Evolutionary conservation across 2,797 vertebrate species (phyloP).

Genomic region (Odontamblyopus lacepedii): DNA sequence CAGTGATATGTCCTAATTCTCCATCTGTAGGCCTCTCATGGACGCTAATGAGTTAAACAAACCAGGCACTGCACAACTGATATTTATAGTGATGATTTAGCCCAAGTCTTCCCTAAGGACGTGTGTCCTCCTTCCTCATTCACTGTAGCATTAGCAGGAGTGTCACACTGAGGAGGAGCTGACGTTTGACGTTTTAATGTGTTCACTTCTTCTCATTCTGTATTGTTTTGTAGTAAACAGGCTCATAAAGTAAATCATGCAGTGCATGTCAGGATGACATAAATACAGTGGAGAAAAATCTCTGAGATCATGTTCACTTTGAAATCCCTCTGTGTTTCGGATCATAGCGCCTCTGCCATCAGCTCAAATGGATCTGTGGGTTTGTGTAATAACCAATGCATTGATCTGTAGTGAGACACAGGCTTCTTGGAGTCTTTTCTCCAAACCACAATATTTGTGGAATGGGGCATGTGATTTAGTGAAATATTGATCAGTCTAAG

Average conservation of each 20-base stretch:
- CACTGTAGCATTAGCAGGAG: conserved; percentile 49
- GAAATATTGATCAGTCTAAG: conserved; percentile 43
- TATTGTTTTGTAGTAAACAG: neutral
- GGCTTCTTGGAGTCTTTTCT: conserved; percentile 4
- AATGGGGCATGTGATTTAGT: conserved; percentile 31
- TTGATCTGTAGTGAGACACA: conserved; percentile 26
- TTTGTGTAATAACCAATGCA: conserved; percentile 9
- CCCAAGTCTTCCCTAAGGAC: conserved; percentile 60
- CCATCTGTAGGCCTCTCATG: conserved; percentile 8
- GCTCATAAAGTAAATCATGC: neutral
- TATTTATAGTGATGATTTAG: conserved; percentile 70
- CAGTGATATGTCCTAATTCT: neutral
- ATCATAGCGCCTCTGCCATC: conserved; percentile 19
- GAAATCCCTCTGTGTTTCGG: conserved; percentile 40
- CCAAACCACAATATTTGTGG: conserved; percentile 36
- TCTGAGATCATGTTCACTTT: conserved; percentile 52
- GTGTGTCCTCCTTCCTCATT: conserved; percentile 69
- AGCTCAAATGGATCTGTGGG: neutral
- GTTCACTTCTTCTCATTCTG: neutral
- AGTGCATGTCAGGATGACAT: neutral
- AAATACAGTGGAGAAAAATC: conserved; percentile 20
- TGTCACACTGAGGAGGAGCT: conserved; percentile 15
- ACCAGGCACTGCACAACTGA: conserved; percentile 27
- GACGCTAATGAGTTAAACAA: conserved; percentile 20
- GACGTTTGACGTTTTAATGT: conserved; percentile 6